Evolutionary conservation across 2,797 vertebrate species (phyloP), one percentile per base, ranked within the genome.

Genomic region (Rousettus madagascariensis): DNA sequence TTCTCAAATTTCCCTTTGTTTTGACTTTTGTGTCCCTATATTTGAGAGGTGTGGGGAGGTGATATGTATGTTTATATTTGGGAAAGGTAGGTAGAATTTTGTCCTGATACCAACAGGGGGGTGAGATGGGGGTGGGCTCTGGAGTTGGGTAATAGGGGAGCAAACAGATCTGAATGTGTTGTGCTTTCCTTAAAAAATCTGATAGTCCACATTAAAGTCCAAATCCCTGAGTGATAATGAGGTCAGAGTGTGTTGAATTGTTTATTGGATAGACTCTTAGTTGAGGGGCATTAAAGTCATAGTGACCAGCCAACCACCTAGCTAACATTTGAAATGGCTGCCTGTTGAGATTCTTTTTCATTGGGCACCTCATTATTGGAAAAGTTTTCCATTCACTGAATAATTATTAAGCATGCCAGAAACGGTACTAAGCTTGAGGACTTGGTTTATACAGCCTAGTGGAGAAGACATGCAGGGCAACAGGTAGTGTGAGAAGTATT

Each of bases 51-150:
- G 69, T 28, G 59, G 28, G 5, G 65, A 13, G 28, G 30, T 80
- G 41, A 53, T 38, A 66, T 91, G 13, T 91, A 4, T 95, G 28
- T 95, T 74, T 84, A 36, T 94, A 51, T 71, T 90, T 85, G 85
- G 86, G 69, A 90, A 89, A 55, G 22, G 38, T 94, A 26, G 41
- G 78, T 95, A 59, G 55, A 90, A 90, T 96, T 95, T 93, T 87
- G 38, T 93, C 36, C 28, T 86, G 66, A 95, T 84, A 51, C 9
- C 43, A 72, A 12, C 16, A 22, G 55, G n/a, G 51, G 22, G 3
- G 92, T 59, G 43, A n/a, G 33, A 15, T 65, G 43, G 46, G 38
- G 20, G 9, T 49, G 11, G 77, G 33, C 85, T 92, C 6, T 30
- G 83, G 77, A 95, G 66, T 33, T 53, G 75, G 33, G 7, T 88